phyloP scores from a whole-genome alignment of 2,888 invertebrate species.

The Microctonus hyperodae region DNA sequence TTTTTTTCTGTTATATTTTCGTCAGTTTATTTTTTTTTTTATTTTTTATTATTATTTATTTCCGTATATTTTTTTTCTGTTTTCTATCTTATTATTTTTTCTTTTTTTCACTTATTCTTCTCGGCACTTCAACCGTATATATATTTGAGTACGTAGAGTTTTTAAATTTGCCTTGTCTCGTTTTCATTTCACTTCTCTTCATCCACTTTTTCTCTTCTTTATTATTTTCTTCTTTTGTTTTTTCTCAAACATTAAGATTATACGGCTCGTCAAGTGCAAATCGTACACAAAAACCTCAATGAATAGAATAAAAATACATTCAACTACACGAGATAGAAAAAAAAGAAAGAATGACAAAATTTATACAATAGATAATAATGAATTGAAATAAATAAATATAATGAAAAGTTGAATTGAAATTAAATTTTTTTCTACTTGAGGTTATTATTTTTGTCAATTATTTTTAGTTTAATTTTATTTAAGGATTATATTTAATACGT shows the following conservation, averaged over 20 bases:
- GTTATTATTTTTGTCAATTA: too few species aligned
- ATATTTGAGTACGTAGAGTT: conserved; percentile 19
- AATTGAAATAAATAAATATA: too few species aligned
- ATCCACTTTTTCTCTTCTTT: neutral
- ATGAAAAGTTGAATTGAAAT: too few species aligned
- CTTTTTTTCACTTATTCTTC: conserved; percentile 8
- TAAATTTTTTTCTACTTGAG: too few species aligned
- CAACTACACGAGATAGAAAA: neutral
- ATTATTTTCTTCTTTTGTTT: neutral
- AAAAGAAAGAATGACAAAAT: neutral
- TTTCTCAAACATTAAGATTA: conserved; percentile 4
- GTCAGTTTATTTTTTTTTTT: neutral
- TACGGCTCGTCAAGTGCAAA: conserved; percentile 10
- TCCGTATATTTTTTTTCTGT: neutral
- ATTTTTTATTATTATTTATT: too few species aligned
- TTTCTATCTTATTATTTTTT: neutral
- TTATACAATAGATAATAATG: too few species aligned
- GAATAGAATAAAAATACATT: neutral
- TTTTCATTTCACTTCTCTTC: neutral
- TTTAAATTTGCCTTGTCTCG: conserved; percentile 24
- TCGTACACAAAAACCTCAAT: conserved; percentile 3
- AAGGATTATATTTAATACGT: too few species aligned
- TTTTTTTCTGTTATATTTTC: conserved; percentile 11
- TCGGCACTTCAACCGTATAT: conserved; percentile 16
- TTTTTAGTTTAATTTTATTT: too few species aligned